Evolutionary conservation across 1,140 invertebrate genomes (phyloP), one percentile per base, ranked within the genome.

Genomic region (Penaeus vannamei): DNA sequence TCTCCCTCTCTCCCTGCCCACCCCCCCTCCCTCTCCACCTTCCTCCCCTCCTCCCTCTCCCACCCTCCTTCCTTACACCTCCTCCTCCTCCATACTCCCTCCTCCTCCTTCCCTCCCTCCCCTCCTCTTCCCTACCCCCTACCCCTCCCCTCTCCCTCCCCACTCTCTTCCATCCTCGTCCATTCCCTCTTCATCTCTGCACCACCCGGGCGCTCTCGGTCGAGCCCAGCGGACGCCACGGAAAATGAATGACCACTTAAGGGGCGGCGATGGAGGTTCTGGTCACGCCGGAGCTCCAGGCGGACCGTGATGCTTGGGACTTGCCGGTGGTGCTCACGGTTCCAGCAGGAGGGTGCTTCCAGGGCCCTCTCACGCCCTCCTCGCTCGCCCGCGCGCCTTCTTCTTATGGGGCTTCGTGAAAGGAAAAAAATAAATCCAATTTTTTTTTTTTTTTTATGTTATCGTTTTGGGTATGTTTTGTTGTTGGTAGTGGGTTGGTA

Each of bases 181-280:
- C 4, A 19, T n/a, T 76, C 79, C 84, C 69, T 84, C 80, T 36
- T 64, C 72, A 32, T 29, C 69, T 60, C 79, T 84, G 64, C 77
- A 77, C 72, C 79, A 61, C 87, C 59, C 60, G 53, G 72, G 32
- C 86, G 69, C 79, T 82, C 72, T 84, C 87, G 83, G 69, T 84
- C 46, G 61, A 80, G 87, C 64, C 83, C 72, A 84, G 69, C 82
- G 80, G 87, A 89, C 87, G 87, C 87, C 82, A 36, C 66, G 69
- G 59, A 80, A 89, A 89, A 89, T 89, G 87, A 89, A 89, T 89
- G 87, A 72, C 82, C 87, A 84, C 82, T 89, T 89, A 89, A 84
- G 84, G 85, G 85, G 83, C 66, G 85, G 87, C 87, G 79, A 89
- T 89, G 87, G 87, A 80, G 84, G 82, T 60, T 83, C 60, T 2